These are phyloP conservation scores for Denticeps clupeoides DNA, from an alignment of 2,797 vertebrate species.

Conservation along the genomic window DNA sequence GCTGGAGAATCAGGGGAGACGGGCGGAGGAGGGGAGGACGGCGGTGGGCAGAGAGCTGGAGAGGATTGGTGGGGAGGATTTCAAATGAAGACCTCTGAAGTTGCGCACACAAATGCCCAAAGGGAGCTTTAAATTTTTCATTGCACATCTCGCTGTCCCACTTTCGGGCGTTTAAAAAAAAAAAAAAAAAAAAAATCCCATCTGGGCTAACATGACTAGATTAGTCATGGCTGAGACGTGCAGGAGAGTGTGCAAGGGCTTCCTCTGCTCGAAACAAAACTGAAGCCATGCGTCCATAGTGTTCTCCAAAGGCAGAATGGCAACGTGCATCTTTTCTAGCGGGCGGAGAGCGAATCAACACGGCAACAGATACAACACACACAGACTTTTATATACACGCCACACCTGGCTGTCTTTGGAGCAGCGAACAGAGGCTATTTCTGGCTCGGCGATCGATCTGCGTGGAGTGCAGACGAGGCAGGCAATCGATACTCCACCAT, in stretches of 20 bases:
- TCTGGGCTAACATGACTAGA: constrained; percentile 10
- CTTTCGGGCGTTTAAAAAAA: constrained; percentile 12
- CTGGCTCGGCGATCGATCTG: constrained; percentile 19
- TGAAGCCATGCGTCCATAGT: too few species aligned
- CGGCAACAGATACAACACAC: too few species aligned
- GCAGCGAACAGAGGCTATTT: constrained; percentile 23
- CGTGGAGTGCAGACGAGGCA: constrained; percentile 18
- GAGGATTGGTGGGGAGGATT: background rate
- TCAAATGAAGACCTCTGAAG: constrained; percentile 13
- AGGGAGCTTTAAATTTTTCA: constrained; percentile 20
- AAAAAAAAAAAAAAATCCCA: too few species aligned
- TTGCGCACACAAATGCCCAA: constrained; percentile 1
- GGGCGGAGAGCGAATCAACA: too few species aligned
- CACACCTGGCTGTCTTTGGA: background rate
- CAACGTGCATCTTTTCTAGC: too few species aligned
- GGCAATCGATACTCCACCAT: constrained; percentile 23
- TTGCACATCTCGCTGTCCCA: constrained; percentile 16
- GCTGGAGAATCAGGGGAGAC: too few species aligned
- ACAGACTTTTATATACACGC: background rate
- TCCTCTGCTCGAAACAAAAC: background rate
- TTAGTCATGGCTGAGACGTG: constrained; percentile 13
- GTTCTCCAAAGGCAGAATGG: too few species aligned
- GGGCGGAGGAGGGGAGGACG: background rate
- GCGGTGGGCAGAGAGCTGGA: background rate
- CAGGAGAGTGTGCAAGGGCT: background rate